A percentile compares a stretch with the other conserved stretches of the same genome.
These are phyloP conservation scores for Lepidothrix coronata DNA, from an alignment of 2,113 vertebrate genomes.

Conservation along the genomic window DNA sequence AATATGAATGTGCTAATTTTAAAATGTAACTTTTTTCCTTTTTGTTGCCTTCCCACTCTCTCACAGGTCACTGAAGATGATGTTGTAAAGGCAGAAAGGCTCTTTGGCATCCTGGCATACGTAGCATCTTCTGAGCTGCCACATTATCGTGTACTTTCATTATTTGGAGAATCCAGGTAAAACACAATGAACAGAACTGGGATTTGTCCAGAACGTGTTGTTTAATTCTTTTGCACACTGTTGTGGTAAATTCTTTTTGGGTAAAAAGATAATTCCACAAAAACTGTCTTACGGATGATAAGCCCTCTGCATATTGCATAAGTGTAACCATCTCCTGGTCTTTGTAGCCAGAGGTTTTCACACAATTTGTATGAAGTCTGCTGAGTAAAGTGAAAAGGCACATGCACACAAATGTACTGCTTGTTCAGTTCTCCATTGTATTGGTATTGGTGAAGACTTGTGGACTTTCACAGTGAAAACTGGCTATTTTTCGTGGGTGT, in stretches of 20 bases:
- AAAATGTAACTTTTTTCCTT: not conserved
- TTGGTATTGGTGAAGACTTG: not conserved
- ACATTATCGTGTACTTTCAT: constrained; percentile 83
- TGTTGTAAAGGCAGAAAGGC: constrained; percentile 85
- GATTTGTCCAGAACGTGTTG: rapidly evolving
- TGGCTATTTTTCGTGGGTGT: not conserved
- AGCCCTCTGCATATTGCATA: not conserved
- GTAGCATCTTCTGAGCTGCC: constrained; percentile 91
- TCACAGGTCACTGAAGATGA: constrained; percentile 90
- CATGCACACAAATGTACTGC: not conserved
- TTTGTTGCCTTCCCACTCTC: not conserved
- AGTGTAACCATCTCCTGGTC: not conserved
- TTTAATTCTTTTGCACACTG: not conserved
- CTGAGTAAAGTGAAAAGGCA: not conserved
- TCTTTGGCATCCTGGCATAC: constrained; percentile 90
- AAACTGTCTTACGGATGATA: not conserved
- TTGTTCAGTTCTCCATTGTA: not conserved
- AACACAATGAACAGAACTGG: not conserved
- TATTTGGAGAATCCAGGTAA: constrained; percentile 92
- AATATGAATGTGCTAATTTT: not conserved
- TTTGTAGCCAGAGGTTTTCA: not conserved
- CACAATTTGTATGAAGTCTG: not conserved
- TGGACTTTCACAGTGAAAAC: not conserved
- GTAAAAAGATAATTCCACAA: not conserved
- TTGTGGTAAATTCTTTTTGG: not conserved